Base-by-base conservation (phyloP, 2,113 vertebrate species). In the Notechis scutatus region DNA sequence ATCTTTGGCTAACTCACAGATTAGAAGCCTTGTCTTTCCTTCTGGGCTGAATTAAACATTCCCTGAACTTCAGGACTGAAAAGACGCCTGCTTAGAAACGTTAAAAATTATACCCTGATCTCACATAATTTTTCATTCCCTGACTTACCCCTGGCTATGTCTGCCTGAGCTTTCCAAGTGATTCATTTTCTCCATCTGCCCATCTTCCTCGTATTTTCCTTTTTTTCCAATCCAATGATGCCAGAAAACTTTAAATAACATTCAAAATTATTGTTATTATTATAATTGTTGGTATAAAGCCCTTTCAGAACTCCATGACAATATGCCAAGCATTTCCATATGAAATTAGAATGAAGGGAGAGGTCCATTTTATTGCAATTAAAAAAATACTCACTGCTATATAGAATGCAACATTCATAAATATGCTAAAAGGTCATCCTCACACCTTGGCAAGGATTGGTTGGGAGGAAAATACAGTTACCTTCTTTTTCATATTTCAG, bases 1-100 rank as follows among this genome's bases (percentile, higher is more conserved):
- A 64, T 64, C 26, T 64, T 64, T 29, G 61, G 26, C 5, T 23
- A 95, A 92, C 96, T 97, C 97, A 93, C 94, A 91, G 93, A 95
- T 97, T 95, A 95, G 96, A 96, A 95, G 96, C 95, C 95, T 96
- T 97, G 96, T 45, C 81, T 57, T 45, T 97, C 97, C 97, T 97
- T n/a, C 29, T 87, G 4, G 96, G 96, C 97, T 98, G 97, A 97
- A 97, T 97, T 97, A 92, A 50, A 97, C 96, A 95, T 96, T 94
- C 94, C 96, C 96, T 97, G 97, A 95, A 94, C 95, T 94, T 96
- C 96, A 97, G 97, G 96, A 96, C 93, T 4, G 47, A 96, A 91
- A 97, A 95, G 50, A 42, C 26, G 26, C 61, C 61, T 29, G 61
- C 26, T 64, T 64, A n/a, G 26, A 12, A 29, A n/a, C 21, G 50